Evolutionary conservation across 2,888 invertebrate species (phyloP).

Genomic region (Proisotoma minuta): DNA sequence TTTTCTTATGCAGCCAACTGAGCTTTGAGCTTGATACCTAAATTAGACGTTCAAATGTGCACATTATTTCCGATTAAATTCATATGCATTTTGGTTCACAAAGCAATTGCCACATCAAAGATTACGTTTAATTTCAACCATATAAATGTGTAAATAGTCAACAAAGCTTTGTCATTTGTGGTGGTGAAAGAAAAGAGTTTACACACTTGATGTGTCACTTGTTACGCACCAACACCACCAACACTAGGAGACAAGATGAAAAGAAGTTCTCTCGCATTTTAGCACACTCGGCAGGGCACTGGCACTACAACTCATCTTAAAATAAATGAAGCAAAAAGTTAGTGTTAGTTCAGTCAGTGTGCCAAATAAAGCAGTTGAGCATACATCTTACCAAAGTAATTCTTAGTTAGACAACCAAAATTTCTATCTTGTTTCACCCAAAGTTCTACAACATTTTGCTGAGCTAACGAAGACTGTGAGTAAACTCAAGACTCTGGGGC

Average conservation of each 20-base stretch:
- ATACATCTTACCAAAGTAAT: neutral
- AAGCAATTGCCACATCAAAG: too few relatives aligned
- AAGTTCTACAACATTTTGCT: neutral
- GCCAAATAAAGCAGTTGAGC: neutral
- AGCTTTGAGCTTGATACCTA: too few relatives aligned
- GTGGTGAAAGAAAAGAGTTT: too few relatives aligned
- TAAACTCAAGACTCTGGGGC: neutral
- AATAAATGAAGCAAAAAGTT: neutral
- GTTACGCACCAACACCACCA: neutral
- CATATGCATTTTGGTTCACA: too few relatives aligned
- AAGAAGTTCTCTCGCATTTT: too few relatives aligned
- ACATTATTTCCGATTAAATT: too few relatives aligned
- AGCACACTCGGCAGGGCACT: neutral
- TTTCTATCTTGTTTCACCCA: neutral
- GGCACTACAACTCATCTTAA: neutral
- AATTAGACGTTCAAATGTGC: too few relatives aligned
- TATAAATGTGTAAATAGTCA: too few relatives aligned
- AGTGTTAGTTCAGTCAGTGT: neutral
- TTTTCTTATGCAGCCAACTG: too few relatives aligned
- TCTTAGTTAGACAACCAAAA: constrained; percentile 1
- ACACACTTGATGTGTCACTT: neutral
- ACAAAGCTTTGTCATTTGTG: too few relatives aligned
- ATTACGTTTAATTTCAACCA: too few relatives aligned
- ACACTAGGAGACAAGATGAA: too few relatives aligned
- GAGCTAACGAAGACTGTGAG: neutral